Conservation (phyloP, 2,797 vertebrate genomes). For the Hoplostethus mediterraneus region DNA sequence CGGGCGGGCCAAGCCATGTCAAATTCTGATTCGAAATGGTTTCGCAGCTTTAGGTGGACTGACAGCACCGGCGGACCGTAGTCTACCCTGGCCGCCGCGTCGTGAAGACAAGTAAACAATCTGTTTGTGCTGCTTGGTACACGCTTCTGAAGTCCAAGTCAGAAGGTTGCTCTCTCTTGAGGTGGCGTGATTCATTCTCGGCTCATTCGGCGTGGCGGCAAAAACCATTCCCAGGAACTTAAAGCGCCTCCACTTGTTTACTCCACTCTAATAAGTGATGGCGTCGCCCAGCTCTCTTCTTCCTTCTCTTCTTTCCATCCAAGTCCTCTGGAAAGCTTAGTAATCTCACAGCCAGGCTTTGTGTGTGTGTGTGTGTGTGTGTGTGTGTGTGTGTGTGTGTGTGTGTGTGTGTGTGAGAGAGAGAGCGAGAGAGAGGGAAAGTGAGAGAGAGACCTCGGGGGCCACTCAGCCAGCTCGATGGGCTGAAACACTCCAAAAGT, state of each 20-base stretch:
- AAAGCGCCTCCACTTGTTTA: conserved; percentile 38
- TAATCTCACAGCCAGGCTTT: conserved; percentile 36
- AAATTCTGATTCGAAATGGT: neutral
- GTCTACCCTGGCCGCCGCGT: neutral
- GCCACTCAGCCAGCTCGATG: conserved; percentile 5
- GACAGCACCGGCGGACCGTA: neutral
- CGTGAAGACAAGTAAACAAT: conserved; percentile 6
- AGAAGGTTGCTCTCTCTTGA: conserved; percentile 10
- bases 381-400: no score
- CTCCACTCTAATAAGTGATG: conserved; percentile 29
- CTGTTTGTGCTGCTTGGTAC: neutral
- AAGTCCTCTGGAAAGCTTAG: conserved; percentile 28
- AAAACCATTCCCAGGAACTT: conserved; percentile 27
- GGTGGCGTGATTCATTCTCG: conserved; percentile 25
- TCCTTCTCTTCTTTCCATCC: conserved; percentile 20
- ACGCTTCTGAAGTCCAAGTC: neutral
- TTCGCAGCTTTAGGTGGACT: neutral
- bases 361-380: conserved; percentile 20
- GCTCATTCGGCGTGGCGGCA: conserved; percentile 28
- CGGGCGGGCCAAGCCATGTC: neutral
- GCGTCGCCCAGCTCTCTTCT: conserved; percentile 24
- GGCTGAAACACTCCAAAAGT: conserved; percentile 22
- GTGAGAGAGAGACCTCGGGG: conserved; percentile 15
- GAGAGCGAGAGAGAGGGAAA: neutral
- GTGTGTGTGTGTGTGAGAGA: no score